Evolutionary conservation across 2,888 invertebrate genomes (phyloP).

Genomic region (Spisula subtruncata): DNA sequence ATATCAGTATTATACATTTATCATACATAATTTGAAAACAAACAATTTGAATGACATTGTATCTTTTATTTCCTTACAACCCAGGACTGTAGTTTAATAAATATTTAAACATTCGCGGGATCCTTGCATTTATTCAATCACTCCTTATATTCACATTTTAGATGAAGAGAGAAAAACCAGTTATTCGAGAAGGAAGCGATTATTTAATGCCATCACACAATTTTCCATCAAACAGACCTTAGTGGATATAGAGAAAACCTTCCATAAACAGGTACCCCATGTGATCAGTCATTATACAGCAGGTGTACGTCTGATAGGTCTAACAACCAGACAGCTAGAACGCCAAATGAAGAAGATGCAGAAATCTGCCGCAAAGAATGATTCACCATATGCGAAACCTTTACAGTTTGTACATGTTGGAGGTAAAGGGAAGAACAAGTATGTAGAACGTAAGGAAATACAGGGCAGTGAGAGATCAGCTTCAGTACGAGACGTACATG

Average conservation of each 20-base stretch:
- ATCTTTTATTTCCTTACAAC: too few species aligned
- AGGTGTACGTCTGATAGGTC: constrained; percentile 80
- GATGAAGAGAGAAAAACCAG: constrained; percentile 64
- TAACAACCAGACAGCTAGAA: constrained; percentile 78
- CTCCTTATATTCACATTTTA: background rate
- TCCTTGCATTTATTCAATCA: background rate
- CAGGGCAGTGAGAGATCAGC: constrained; percentile 10
- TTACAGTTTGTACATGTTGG: constrained; percentile 73
- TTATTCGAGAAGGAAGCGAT: constrained; percentile 69
- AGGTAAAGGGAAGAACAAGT: constrained; percentile 53
- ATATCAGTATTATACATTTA: too few species aligned
- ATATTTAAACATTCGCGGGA: too few species aligned
- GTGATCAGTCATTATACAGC: constrained; percentile 81
- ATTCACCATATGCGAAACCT: constrained; percentile 82
- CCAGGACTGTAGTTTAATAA: too few species aligned
- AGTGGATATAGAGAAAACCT: constrained; percentile 72
- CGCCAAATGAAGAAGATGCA: constrained; percentile 76
- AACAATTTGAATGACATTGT: too few species aligned
- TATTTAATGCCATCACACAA: constrained; percentile 80
- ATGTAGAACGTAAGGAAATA: constrained; percentile 25
- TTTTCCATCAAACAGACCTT: constrained; percentile 77
- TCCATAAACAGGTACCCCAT: constrained; percentile 74
- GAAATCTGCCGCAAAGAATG: constrained; percentile 70
- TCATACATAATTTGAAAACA: too few species aligned
- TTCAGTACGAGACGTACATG: constrained; percentile 15